phyloP scores from a whole-genome alignment of 2,888 invertebrate genomes.

The Keiferia lycopersicella region DNA sequence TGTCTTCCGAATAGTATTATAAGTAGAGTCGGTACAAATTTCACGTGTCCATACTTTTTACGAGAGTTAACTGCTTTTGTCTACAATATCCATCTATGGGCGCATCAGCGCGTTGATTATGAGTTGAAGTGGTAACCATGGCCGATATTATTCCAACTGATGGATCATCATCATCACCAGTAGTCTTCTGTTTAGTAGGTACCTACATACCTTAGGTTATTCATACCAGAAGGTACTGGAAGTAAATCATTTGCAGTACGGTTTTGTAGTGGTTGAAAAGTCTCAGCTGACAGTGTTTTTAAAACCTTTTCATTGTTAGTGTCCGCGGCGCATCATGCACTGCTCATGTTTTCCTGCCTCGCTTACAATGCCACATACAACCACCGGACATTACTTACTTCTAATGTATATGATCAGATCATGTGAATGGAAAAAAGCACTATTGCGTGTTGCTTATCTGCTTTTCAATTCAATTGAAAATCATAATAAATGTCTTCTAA shows the following conservation, averaged over 20 bases:
- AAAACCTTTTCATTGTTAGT: conserved; percentile 63
- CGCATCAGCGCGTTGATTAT: too few relatives aligned
- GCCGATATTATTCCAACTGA: too few relatives aligned
- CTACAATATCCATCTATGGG: too few relatives aligned
- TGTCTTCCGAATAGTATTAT: too few relatives aligned
- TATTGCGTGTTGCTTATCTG: conserved; percentile 48
- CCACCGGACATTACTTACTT: conserved; percentile 51
- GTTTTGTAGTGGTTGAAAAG: conserved; percentile 53
- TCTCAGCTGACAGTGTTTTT: conserved; percentile 51
- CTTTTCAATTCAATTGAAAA: conserved; percentile 40
- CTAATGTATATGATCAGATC: conserved; percentile 35
- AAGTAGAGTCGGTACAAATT: too few relatives aligned
- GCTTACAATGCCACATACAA: conserved; percentile 56
- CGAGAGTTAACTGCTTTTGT: too few relatives aligned
- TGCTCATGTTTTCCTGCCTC: conserved; percentile 59
- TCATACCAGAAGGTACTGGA: not conserved
- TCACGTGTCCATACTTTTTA: too few relatives aligned
- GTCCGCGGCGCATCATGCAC: conserved; percentile 50
- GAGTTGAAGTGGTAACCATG: too few relatives aligned
- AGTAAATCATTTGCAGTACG: conserved; percentile 41
- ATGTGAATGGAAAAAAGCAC: conserved; percentile 45
- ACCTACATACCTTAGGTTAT: not conserved
- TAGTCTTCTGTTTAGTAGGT: too few relatives aligned
- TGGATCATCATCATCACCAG: too few relatives aligned
- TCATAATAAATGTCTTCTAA: not conserved